Base-by-base conservation (phyloP, 2,797 vertebrate genomes). In the Acanthornis magna region DNA sequence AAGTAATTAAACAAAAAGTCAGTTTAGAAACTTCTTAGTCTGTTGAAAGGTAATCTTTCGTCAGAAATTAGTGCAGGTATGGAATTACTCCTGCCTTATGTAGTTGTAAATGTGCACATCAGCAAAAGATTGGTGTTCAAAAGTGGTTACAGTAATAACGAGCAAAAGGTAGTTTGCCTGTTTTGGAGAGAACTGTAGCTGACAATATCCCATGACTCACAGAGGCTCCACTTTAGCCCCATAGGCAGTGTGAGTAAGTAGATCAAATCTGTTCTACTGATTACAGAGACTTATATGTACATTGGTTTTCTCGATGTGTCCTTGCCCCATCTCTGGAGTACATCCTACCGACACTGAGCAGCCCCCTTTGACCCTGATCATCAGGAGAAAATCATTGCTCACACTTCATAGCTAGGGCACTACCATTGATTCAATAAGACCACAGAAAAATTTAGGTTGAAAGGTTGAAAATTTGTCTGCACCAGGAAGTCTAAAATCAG, bases 31-130 rank as follows among this genome's bases (percentile, higher is more conserved):
- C 12, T 36, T 13, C 22, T 58, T 45, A 4, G 9, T 18, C 29
- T 85, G 15, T 30, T 7, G 42, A 72, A 72, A 68, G 6, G 17
- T 14, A 68, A 13, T 0, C 0, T 89, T 71, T 74, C 32, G 3
- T 48, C 21, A 53, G 25, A 45, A 71, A 27, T 62, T 47, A 54
- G 9, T 32, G 23, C 11, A 66, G 25, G 45, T 18, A 21, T 8
- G 6, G 29, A 72, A 60, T 45, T 32, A 2, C 4, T 2, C 2
- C 5, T 15, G 3, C 4, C 8, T n/a, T 61, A 42, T 9, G 45
- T 26, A 20, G 3, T 10, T 40, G 13, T 6, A 78, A 55, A 77
- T 74, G 20, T 17, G 7, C 30, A 51, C 4, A 23, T 67, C 12
- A 71, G 9, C 6, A 75, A 75, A 84, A 87, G 7, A 20, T 5